phyloP scores from a whole-genome alignment of 2,888 invertebrate species.

The Idaea aversata region DNA sequence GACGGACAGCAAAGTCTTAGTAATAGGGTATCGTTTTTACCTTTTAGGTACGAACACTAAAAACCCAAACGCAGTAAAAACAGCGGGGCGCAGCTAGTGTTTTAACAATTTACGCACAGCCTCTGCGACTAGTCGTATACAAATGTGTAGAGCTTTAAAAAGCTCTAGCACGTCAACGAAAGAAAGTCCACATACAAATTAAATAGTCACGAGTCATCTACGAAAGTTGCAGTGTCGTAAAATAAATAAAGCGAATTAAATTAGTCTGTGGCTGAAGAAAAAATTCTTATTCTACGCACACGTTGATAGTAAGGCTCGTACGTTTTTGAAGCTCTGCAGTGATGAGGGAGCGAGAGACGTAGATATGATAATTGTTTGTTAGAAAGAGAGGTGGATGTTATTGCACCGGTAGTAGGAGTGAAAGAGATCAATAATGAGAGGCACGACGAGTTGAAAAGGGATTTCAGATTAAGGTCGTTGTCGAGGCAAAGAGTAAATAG shows the following conservation, averaged over 20 bases:
- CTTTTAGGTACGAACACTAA: no score
- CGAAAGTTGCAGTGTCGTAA: constrained; percentile 38
- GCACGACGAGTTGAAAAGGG: constrained; percentile 80
- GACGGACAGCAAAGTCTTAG: no score
- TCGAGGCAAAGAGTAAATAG: constrained; percentile 69
- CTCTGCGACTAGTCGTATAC: not conserved
- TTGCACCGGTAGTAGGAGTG: constrained; percentile 81
- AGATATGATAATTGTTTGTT: constrained; percentile 35
- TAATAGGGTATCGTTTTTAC: no score
- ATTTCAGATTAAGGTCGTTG: constrained; percentile 81
- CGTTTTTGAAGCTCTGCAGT: constrained; percentile 80
- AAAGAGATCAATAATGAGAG: constrained; percentile 81
- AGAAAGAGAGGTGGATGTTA: constrained; percentile 57
- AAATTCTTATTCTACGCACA: constrained; percentile 65
- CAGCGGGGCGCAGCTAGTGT: not conserved
- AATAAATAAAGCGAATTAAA: constrained; percentile 31
- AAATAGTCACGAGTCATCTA: constrained; percentile 5
- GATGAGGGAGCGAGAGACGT: constrained; percentile 58
- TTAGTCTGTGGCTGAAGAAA: constrained; percentile 63
- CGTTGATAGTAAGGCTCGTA: constrained; percentile 67
- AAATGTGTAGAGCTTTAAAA: constrained; percentile 9
- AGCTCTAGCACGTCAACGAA: not conserved
- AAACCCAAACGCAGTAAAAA: not conserved
- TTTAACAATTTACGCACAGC: constrained; percentile 9
- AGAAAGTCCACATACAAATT: constrained; percentile 18